Percentiles rank a stretch among this genome's conserved stretches.
phyloP scores from a whole-genome alignment of 2,888 invertebrate genomes.

The Anarsia innoxiella region DNA sequence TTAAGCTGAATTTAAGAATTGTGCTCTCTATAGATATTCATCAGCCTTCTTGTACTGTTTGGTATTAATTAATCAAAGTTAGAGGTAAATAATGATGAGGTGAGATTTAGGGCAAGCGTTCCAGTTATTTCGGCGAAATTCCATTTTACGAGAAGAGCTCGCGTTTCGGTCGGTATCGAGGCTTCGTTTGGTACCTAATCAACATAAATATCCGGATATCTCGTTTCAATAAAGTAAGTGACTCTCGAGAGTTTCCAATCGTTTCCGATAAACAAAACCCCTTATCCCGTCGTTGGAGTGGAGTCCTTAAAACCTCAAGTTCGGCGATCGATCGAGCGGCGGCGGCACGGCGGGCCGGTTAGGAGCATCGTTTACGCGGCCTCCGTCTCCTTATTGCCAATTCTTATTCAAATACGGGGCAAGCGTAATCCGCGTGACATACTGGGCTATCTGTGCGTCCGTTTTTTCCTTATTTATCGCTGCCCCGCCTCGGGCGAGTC shows the following conservation, averaged over 20 bases:
- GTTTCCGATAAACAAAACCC: conserved; percentile 21
- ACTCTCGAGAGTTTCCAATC: conserved; percentile 11
- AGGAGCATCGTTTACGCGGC: conserved; percentile 44
- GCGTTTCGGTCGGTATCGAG: no score
- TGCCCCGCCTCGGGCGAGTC: conserved; percentile 45
- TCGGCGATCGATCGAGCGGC: conserved; percentile 49
- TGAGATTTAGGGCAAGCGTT: background rate
- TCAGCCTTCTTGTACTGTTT: no score
- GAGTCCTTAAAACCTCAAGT: conserved; percentile 22
- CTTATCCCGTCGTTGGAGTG: conserved; percentile 4
- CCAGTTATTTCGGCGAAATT: background rate
- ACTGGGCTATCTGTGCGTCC: conserved; percentile 60
- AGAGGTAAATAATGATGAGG: conserved; percentile 1
- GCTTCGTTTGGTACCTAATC: no score
- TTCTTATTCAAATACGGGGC: conserved; percentile 68
- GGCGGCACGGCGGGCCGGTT: no score
- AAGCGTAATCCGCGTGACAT: conserved; percentile 63
- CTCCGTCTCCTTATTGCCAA: conserved; percentile 57
- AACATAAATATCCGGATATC: conserved; percentile 8
- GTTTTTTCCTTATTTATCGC: conserved; percentile 64
- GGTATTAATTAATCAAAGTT: conserved; percentile 1
- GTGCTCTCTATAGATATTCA: no score
- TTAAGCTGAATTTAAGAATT: conserved; percentile 6
- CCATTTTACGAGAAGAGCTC: no score
- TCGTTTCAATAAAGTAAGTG: conserved; percentile 10